Base-by-base conservation (phyloP, 30 jellyfish, hydroid and myxozoan genomes). In the Mastigias papua region DNA sequence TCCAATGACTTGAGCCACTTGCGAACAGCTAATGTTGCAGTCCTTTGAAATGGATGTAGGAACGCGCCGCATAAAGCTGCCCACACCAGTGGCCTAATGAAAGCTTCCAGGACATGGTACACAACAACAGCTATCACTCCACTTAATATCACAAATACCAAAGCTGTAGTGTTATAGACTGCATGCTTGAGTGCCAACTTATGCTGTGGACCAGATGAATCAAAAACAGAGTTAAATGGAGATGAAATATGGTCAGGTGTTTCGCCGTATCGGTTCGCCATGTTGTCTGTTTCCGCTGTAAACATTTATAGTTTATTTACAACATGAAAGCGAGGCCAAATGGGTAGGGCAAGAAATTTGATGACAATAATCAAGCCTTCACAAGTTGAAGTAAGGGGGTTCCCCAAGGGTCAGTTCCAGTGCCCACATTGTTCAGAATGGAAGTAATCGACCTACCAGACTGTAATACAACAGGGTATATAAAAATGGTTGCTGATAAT, bases 1-100 rank as follows among this genome's bases (percentile, higher is more conserved):
- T 90, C 80, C 69, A 94, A 42, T 57, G 90, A 69, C 25, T 26
- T 73, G 57, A 94, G 86, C 99, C 99, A 94, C 5, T 57, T 51
- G 57, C 97, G 68, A 17, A 89, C 97, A 34, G 86, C 22, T 32
- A 71, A 48, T 26, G 99, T 84, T 29, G 97, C 94, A 22, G 97
- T 86, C 57, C 82, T 84, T 60, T 94, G 94, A 69, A 94, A 94
- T 1, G 99, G 99, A 71, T 80, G 94, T 22, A 94, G 79, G 49
- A 94, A 89, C 26, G 99, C 78, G 13, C 99, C 99, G 81, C 97
- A 89, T 73, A 94, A 83, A 15, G 92, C 97, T 15, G 99, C 99
- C 99, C 99, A 94, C 27, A 94, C 37, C 16, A 94, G 92, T 62
- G 99, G 99, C 84, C 99, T 65, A 42, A 94, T 69, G 86, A 94